Evolutionary conservation across 1,140 invertebrate species (phyloP).

Genomic region (Pogonomyrmex barbatus): DNA sequence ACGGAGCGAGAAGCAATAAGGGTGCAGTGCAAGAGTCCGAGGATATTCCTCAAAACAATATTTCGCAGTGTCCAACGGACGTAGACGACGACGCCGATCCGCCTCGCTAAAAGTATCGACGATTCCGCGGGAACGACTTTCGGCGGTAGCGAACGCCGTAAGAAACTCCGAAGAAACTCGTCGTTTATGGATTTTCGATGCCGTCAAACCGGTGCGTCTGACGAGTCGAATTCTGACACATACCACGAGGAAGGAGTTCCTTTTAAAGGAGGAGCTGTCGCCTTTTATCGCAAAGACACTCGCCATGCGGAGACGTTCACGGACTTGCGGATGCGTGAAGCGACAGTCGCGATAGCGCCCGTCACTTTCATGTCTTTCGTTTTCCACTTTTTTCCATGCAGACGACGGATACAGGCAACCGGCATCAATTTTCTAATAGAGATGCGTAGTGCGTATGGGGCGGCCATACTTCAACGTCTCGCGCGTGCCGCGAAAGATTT

Average conservation of each 20-base stretch:
- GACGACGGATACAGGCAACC: slow-evolving; percentile 8
- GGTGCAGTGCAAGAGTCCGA: slow-evolving; percentile 67
- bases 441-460: slow-evolving; percentile 29
- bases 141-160: slow-evolving; percentile 32
- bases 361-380: slow-evolving; percentile 40
- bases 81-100: slow-evolving; percentile 42
- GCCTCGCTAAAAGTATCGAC: slow-evolving; percentile 64
- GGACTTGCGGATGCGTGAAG: slow-evolving; percentile 62
- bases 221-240: slow-evolving; percentile 65
- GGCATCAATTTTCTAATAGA: slow-evolving; percentile 54
- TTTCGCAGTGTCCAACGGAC: slow-evolving; percentile 67
- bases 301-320: slow-evolving; percentile 42
- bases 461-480: slow-evolving; percentile 20
- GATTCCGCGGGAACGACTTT: slow-evolving; percentile 52
- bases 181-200: slow-evolving; percentile 77
- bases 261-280: slow-evolving; percentile 60
- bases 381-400: neutral
- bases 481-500: slow-evolving; percentile 49
- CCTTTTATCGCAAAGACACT: slow-evolving; percentile 67
- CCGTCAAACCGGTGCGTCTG: slow-evolving; percentile 64
- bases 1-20: slow-evolving; percentile 77
- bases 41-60: slow-evolving; percentile 77
- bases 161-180: slow-evolving; percentile 27
- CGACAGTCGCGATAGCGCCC: slow-evolving; percentile 45
- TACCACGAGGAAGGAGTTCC: slow-evolving; percentile 54